Percentiles rank a stretch among this genome's conserved stretches.
phyloP scores from a whole-genome alignment of 2,888 invertebrate genomes.

The Ornithoptera priamus region DNA sequence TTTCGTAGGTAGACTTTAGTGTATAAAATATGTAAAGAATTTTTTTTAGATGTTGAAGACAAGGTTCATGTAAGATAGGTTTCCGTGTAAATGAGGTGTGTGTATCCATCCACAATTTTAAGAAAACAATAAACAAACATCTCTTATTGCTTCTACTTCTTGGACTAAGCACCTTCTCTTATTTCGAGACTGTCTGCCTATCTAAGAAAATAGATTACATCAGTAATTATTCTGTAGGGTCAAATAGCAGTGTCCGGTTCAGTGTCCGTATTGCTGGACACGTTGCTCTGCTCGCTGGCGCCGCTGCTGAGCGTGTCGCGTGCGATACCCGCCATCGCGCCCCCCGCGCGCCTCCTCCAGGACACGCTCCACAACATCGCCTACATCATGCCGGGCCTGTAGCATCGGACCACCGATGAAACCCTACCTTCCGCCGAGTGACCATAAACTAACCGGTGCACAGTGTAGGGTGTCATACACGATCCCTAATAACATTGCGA shows the following conservation, averaged over 20 bases:
- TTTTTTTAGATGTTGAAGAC: too few species aligned
- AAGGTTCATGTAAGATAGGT: too few species aligned
- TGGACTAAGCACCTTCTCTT: too few species aligned
- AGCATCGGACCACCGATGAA: conserved; percentile 1
- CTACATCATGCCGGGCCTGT: conserved; percentile 88
- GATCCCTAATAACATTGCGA: not conserved
- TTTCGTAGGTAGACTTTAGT: too few species aligned
- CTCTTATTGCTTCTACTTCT: too few species aligned
- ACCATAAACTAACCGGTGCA: not conserved
- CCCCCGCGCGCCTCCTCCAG: conserved; percentile 75
- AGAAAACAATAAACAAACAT: too few species aligned
- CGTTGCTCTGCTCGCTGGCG: conserved; percentile 93
- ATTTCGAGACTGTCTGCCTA: too few species aligned
- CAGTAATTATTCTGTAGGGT: not conserved
- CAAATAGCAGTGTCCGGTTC: conserved; percentile 97
- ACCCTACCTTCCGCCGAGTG: not conserved
- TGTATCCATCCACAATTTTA: too few species aligned
- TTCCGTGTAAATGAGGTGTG: too few species aligned
- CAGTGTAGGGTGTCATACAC: not conserved
- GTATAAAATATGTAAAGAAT: too few species aligned
- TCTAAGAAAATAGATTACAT: not conserved
- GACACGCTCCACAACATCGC: conserved; percentile 95
- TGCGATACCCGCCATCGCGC: conserved; percentile 87
- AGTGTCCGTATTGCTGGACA: conserved; percentile 94
- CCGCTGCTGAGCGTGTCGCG: conserved; percentile 93